A percentile compares a stretch with the other conserved stretches of the same genome.
Evolutionary conservation across 2,888 invertebrate genomes (phyloP).

Genomic region (Neoitamus cyanurus): DNA sequence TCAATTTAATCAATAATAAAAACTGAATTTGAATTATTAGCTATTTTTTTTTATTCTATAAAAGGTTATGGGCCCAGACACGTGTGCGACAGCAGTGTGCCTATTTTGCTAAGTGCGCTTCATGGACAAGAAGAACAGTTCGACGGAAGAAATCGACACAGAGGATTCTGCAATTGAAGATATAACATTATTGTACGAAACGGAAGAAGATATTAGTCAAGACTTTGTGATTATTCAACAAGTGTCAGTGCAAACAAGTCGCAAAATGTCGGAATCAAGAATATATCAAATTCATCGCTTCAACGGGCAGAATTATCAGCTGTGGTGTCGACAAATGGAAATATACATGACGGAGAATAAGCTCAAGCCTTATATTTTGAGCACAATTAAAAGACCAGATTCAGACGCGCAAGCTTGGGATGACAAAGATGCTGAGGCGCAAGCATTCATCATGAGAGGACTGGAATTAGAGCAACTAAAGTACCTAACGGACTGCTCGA

Average conservation of each 20-base stretch:
- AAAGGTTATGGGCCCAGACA: neutral
- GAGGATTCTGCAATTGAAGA: neutral
- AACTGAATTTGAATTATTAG: neutral
- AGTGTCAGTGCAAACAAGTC: neutral
- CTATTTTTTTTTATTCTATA: neutral
- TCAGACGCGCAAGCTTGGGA: neutral
- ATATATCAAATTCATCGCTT: neutral
- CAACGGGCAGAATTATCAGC: conserved; percentile 8
- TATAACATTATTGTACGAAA: neutral
- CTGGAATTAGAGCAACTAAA: conserved; percentile 30
- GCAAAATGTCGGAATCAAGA: neutral
- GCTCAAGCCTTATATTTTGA: neutral
- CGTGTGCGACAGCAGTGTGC: neutral
- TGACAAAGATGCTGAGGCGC: neutral
- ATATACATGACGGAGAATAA: neutral
- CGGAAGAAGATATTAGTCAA: neutral
- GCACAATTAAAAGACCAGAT: neutral
- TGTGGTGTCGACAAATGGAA: conserved; percentile 11
- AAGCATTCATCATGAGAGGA: conserved; percentile 9
- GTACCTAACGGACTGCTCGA: neutral
- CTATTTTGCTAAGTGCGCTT: neutral
- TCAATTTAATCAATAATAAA: too few relatives aligned
- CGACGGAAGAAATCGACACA: too few relatives aligned
- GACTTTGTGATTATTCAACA: neutral
- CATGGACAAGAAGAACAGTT: neutral